A percentile compares a stretch with the other conserved stretches of the same genome.
Evolutionary conservation across 2,113 vertebrate species (phyloP).

Genomic region (Maccullochella peelii): DNA sequence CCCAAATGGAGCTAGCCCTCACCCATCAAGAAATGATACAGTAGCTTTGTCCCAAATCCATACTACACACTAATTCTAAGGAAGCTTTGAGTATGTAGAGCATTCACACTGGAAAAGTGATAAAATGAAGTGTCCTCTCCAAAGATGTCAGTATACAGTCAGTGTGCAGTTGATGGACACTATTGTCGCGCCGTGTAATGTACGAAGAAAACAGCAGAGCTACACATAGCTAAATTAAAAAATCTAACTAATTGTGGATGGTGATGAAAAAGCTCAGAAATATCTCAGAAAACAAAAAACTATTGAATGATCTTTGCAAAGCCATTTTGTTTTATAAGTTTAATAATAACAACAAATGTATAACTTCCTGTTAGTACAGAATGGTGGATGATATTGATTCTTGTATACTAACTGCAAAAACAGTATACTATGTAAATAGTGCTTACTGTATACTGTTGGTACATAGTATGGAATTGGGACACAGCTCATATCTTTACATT

Average conservation of each 20-base stretch:
- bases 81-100: not conserved
- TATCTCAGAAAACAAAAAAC: not conserved
- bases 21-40: not conserved
- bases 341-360: too few species aligned
- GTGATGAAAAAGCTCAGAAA: not conserved
- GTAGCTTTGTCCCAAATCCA: not conserved
- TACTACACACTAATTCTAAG: not conserved
- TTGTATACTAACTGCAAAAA: not conserved
- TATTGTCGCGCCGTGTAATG: not conserved
- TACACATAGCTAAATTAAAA: not conserved
- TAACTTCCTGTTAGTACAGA: not conserved
- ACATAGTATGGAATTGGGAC: constrained; percentile 12
- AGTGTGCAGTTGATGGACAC: not conserved
- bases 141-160: not conserved
- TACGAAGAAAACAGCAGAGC: not conserved
- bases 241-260: not conserved
- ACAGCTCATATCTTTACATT: not conserved
- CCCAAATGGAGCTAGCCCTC: not conserved
- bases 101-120: not conserved
- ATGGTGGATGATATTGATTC: too few species aligned
- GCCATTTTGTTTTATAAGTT: too few species aligned
- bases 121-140: not conserved
- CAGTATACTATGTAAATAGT: not conserved
- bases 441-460: not conserved
- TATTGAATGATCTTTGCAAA: not conserved